phyloP scores from a whole-genome alignment of 23 tunicate species.

The Ascidia mentula region DNA sequence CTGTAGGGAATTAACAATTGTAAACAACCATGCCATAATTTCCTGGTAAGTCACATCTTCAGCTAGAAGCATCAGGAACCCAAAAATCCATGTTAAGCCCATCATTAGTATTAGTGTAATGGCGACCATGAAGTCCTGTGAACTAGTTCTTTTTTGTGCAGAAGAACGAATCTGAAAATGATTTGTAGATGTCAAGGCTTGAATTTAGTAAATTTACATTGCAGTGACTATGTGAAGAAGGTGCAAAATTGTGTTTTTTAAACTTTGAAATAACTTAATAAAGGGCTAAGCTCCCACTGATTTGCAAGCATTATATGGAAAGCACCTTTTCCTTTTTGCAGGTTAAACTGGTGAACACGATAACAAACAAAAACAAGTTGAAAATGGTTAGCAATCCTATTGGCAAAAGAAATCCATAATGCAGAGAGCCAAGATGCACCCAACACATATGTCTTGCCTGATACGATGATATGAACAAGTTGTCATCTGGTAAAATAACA shows the following conservation, averaged over 20 bases:
- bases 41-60: slow-evolving; percentile 8
- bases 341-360: not conserved
- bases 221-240: no score
- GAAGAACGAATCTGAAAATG: not conserved
- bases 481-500: not conserved
- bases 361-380: not conserved
- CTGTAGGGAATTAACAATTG: slow-evolving; percentile 46
- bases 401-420: slow-evolving; percentile 1
- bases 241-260: no score
- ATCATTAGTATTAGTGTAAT: slow-evolving; percentile 33
- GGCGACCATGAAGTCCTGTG: slow-evolving; percentile 35
- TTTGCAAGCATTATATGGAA: no score
- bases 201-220: no score
- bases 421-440: not conserved
- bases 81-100: slow-evolving; percentile 80
- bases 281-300: no score
- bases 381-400: not conserved
- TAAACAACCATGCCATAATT: slow-evolving; percentile 35
- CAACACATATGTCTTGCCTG: not conserved
- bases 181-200: no score
- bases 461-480: not conserved
- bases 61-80: slow-evolving; percentile 49
- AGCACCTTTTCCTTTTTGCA: not conserved
- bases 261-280: no score
- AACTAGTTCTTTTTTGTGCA: slow-evolving; percentile 14